Conservation (phyloP, 2,797 vertebrate species). For the Xiphorhynchus erythropygius region DNA sequence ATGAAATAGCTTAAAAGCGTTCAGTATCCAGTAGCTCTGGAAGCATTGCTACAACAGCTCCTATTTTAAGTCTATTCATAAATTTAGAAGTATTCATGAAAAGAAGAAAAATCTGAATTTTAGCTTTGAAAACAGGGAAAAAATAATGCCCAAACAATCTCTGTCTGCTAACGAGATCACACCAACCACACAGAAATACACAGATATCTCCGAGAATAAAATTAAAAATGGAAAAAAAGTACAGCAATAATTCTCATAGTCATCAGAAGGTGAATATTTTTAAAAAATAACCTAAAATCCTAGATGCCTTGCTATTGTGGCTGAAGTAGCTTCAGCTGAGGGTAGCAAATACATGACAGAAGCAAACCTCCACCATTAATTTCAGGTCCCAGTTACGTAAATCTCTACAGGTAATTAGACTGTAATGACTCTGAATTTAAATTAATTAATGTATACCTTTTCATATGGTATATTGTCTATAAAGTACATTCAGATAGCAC, state of each 20-base stretch:
- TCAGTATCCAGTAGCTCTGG: background rate
- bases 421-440: background rate
- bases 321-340: background rate
- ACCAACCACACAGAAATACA: background rate
- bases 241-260: background rate
- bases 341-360: background rate
- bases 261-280: background rate
- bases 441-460: background rate
- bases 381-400: background rate
- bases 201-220: background rate
- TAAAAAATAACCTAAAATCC: background rate
- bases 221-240: background rate
- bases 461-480: background rate
- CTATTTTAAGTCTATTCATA: background rate
- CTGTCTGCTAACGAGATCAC: background rate
- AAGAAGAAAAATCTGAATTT: background rate
- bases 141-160: background rate
- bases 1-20: background rate
- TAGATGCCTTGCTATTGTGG: background rate
- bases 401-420: background rate
- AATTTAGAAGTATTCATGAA: background rate
- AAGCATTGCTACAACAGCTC: background rate
- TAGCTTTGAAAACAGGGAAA: background rate
- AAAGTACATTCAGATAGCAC: background rate
- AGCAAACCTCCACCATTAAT: background rate